phyloP scores from a whole-genome alignment of 2,888 invertebrate genomes.

The Eumerus sabulonum region DNA sequence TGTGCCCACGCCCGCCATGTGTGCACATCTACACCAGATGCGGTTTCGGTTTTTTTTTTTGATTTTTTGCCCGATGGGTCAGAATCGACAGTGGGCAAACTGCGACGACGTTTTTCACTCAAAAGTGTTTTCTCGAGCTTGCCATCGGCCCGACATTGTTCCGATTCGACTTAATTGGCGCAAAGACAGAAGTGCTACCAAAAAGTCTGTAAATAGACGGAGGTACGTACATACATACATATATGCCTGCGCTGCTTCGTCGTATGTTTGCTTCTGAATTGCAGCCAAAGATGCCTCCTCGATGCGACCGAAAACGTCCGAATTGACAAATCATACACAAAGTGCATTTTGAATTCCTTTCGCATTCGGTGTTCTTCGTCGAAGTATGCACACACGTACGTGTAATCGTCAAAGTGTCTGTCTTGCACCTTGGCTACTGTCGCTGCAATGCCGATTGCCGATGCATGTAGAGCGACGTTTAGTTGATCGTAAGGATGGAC shows the following conservation, averaged over 20 bases:
- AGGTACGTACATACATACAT: too few species aligned
- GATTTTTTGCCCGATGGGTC: too few species aligned
- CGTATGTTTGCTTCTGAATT: background rate
- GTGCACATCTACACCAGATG: slow-evolving; percentile 42
- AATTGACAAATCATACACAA: slow-evolving; percentile 24
- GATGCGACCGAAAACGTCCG: slow-evolving; percentile 8
- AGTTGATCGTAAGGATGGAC: too few species aligned
- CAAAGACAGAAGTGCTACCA: slow-evolving; percentile 61
- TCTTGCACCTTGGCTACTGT: background rate
- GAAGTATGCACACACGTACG: too few species aligned
- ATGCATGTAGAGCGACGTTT: too few species aligned
- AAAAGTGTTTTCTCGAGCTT: slow-evolving; percentile 30
- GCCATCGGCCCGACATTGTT: slow-evolving; percentile 25
- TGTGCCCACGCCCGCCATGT: too few species aligned
- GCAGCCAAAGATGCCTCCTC: slow-evolving; percentile 19
- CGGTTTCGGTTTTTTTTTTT: background rate
- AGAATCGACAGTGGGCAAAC: background rate
- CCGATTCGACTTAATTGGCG: slow-evolving; percentile 45
- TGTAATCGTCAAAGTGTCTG: slow-evolving; percentile 8
- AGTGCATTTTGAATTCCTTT: slow-evolving; percentile 10
- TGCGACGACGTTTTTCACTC: slow-evolving; percentile 18
- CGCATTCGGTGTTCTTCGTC: too few species aligned
- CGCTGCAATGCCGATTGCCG: too few species aligned
- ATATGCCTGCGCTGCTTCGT: background rate
- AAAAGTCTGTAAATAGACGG: slow-evolving; percentile 54